Conservation (phyloP, 2,113 vertebrate species). For the Archilochus colubris region DNA sequence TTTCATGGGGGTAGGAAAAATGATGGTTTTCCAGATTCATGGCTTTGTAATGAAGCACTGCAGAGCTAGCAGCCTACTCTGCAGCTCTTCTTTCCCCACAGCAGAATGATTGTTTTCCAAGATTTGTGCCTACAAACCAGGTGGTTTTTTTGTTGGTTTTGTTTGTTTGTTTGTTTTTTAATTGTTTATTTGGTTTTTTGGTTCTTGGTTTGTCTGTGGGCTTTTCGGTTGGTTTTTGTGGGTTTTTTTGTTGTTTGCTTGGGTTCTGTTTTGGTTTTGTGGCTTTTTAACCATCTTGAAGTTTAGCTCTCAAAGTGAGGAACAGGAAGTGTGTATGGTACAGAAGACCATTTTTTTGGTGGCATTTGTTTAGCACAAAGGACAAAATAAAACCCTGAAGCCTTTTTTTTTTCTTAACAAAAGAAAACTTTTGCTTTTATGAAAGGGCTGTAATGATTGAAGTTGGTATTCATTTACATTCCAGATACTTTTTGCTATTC, state of each 20-base stretch:
- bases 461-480: background rate
- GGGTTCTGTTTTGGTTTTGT: background rate
- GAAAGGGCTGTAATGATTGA: background rate
- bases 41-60: background rate
- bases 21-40: background rate
- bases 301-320: background rate
- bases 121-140: background rate
- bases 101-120: background rate
- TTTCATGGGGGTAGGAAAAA: too few species aligned
- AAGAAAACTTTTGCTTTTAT: background rate
- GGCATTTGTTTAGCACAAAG: background rate
- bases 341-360: background rate
- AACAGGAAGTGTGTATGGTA: background rate
- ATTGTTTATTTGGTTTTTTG: too few species aligned
- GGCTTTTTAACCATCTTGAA: background rate
- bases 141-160: background rate
- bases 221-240: too few species aligned
- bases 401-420: background rate
- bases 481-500: background rate
- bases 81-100: background rate
- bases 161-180: too few species aligned
- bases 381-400: background rate
- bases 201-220: too few species aligned
- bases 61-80: background rate
- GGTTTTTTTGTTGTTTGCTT: too few species aligned